phyloP scores from a whole-genome alignment of 2,888 invertebrate species.

The Lasius fuliginosus region DNA sequence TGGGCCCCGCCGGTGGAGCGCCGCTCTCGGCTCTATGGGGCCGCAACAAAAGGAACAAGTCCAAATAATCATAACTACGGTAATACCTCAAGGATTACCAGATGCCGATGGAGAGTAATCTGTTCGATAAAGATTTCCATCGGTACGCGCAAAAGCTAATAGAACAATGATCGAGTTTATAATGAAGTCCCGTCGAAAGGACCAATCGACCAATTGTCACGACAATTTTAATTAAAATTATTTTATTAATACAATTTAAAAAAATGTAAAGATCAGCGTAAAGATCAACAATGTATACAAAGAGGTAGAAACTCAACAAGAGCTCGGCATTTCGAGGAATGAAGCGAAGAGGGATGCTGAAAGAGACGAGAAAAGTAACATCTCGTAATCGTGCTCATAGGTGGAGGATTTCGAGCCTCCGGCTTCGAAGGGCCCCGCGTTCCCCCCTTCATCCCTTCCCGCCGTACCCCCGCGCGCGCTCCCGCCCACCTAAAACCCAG shows the following conservation, averaged over 20 bases:
- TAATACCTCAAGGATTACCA: constrained; percentile 74
- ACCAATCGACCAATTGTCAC: neutral
- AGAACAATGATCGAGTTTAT: neutral
- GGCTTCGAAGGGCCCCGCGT: constrained; percentile 57
- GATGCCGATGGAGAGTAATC: constrained; percentile 4
- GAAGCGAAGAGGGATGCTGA: constrained; percentile 50
- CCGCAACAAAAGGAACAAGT: constrained; percentile 79
- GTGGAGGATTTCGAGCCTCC: constrained; percentile 78
- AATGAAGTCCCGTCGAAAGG: neutral
- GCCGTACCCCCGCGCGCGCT: constrained; percentile 49
- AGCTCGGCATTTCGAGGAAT: constrained; percentile 64
- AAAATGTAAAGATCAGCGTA: neutral
- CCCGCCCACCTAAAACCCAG: constrained; percentile 73
- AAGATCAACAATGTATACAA: neutral
- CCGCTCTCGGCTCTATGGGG: constrained; percentile 75
- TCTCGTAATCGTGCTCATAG: constrained; percentile 73
- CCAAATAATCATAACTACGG: constrained; percentile 84
- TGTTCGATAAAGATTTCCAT: constrained; percentile 23
- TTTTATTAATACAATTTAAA: neutral
- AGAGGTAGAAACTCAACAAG: constrained; percentile 53
- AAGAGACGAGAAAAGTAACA: constrained; percentile 66
- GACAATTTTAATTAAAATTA: neutral
- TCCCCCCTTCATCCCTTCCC: constrained; percentile 43
- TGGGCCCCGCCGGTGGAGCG: constrained; percentile 79
- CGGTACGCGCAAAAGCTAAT: neutral